Evolutionary conservation across 2,113 vertebrate genomes (phyloP).

Genomic region (Myxocyprinus asiaticus): DNA sequence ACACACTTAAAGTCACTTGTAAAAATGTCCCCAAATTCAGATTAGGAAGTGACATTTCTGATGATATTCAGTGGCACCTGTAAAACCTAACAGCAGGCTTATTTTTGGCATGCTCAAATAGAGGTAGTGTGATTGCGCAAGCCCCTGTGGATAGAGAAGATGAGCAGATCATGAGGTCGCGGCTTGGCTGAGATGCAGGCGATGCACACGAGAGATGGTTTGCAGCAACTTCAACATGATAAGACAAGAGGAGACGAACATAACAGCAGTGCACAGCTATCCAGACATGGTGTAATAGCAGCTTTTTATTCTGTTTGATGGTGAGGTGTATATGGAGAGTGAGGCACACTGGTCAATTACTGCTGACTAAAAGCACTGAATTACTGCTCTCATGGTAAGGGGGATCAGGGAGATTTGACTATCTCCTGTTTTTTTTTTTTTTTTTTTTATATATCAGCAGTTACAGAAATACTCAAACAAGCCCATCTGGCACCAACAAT

Average conservation of each 20-base stretch:
- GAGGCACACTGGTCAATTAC: slow-evolving; percentile 4
- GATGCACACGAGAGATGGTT: neutral
- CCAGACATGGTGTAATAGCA: neutral
- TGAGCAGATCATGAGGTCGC: slow-evolving; percentile 6
- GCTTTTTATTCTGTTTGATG: neutral
- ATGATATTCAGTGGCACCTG: neutral
- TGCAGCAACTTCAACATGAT: neutral
- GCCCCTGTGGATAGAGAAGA: slow-evolving; percentile 41
- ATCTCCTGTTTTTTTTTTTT: slow-evolving; percentile 1
- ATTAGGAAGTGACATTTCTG: neutral
- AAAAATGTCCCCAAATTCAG: neutral
- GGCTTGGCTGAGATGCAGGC: slow-evolving; percentile 1
- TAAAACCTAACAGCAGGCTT: neutral
- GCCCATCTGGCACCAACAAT: no score
- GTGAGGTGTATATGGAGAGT: neutral
- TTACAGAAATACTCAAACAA: no score
- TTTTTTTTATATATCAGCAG: no score
- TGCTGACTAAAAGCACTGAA: slow-evolving; percentile 9
- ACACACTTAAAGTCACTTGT: neutral
- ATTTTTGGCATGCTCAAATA: neutral
- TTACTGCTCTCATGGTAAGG: slow-evolving; percentile 17
- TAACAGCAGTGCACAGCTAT: neutral
- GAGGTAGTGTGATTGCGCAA: slow-evolving; percentile 5
- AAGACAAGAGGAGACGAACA: neutral
- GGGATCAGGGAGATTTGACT: neutral